Evolutionary conservation across 2,888 invertebrate genomes (phyloP), one percentile per base, ranked within the genome.

Genomic region (Ormyrus thymus): DNA sequence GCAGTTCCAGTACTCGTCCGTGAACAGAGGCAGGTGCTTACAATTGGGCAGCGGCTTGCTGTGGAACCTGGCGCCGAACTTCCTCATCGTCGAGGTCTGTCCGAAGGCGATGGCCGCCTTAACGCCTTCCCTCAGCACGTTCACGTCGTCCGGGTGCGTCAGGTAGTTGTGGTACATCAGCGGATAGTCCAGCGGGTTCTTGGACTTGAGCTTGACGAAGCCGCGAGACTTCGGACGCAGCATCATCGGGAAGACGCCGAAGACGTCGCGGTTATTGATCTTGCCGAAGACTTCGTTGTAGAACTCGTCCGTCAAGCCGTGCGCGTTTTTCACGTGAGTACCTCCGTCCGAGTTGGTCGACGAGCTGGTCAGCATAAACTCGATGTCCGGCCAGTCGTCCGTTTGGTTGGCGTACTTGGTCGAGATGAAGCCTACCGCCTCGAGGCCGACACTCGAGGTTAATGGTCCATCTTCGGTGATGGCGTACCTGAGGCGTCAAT

Each of bases 331-430:
- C 0, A 95, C 94, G 87, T 95, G 94, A 0, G 94, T 93, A 0
- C 97, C 96, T n/a, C 96, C 96, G 86, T 97, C 97, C 0, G 96
- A 95, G 68, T 93, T 94, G 0, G 95, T 95, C 0, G 95, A 95
- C 0, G 95, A 93, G 46, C 96, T 95, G 0, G 96, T 95, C 90
- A 97, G 91, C 95, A 97, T 97, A 86, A 97, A 96, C 87, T 97
- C 96, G 81, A 97, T 96, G 86, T 97, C 97, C 0, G 97, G 97
- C 96, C 96, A 97, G 88, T 97, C 97, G 76, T 97, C 96, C 0
- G 94, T 93, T 73, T 94, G 92, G 87, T 97, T 97, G 0, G 96
- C 96, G 87, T 96, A 97, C 90, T 97, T 97, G 0, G 97, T 97
- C 48, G 95, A 94, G 72, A 97, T 95, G 87, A 97, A 97, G 0